Evolutionary conservation across 2,797 vertebrate genomes (phyloP).

Genomic region (Notamacropus eugenii): DNA sequence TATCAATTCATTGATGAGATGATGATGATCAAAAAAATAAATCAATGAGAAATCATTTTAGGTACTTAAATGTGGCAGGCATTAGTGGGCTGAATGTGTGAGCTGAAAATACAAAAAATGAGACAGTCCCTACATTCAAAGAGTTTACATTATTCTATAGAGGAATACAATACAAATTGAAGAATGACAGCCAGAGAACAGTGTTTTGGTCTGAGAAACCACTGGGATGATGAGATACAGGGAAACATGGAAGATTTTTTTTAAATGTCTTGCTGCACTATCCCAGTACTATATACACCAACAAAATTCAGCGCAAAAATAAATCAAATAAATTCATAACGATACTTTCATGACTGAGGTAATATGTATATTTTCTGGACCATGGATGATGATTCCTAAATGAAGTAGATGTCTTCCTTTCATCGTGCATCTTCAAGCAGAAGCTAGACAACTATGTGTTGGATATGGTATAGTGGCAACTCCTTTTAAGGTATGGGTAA

Average conservation of each 20-base stretch:
- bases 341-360: no score
- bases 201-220: background rate
- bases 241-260: background rate
- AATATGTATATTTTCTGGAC: no score
- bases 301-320: no score
- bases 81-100: background rate
- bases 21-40: background rate
- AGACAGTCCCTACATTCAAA: background rate
- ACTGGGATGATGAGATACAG: background rate
- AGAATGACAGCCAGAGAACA: background rate
- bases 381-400: no score
- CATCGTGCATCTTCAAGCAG: no score
- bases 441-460: no score
- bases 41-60: background rate
- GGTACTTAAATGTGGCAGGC: background rate
- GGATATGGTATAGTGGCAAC: no score
- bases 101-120: background rate
- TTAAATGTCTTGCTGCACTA: background rate
- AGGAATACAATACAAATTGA: background rate
- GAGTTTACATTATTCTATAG: background rate
- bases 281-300: no score
- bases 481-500: no score
- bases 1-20: background rate
- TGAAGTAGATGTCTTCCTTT: no score
- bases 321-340: no score